These are phyloP conservation scores for Antennarius striatus DNA, from an alignment of 2,113 vertebrate genomes.

Conservation along the genomic window DNA sequence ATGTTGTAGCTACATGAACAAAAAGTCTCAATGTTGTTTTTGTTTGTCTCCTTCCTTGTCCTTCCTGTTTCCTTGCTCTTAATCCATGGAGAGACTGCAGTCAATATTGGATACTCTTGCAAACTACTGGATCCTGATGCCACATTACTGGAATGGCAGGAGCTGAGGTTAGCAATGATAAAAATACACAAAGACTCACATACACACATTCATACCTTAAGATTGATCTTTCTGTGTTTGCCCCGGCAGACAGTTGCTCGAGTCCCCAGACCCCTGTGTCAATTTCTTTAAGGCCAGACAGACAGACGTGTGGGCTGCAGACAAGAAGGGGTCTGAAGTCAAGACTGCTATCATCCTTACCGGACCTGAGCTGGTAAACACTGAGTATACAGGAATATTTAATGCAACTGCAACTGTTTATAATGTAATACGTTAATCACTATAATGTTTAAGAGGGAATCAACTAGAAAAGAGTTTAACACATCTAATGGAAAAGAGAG, in stretches of 20 bases:
- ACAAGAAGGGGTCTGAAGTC: slow-evolving; percentile 37
- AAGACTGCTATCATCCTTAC: slow-evolving; percentile 85
- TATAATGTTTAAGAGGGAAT: too few species aligned
- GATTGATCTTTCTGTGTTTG: slow-evolving; percentile 59
- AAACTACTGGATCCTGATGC: slow-evolving; percentile 85
- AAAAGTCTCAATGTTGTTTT: slow-evolving; percentile 2
- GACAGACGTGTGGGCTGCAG: slow-evolving; percentile 47
- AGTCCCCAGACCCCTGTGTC: slow-evolving; percentile 74
- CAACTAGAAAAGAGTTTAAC: too few species aligned
- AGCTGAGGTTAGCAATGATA: slow-evolving; percentile 81
- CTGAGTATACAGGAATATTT: background rate
- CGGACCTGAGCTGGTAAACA: slow-evolving; percentile 88
- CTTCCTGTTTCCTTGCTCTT: background rate
- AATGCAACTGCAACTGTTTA: too few species aligned
- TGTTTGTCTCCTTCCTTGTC: background rate
- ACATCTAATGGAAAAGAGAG: too few species aligned
- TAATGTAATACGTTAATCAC: too few species aligned
- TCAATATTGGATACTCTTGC: slow-evolving; percentile 91
- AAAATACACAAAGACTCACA: slow-evolving; percentile 30
- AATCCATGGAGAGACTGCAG: slow-evolving; percentile 84
- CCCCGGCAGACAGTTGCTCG: slow-evolving; percentile 81
- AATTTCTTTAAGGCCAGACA: slow-evolving; percentile 57
- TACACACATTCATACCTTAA: slow-evolving; percentile 14
- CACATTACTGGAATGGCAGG: slow-evolving; percentile 85
- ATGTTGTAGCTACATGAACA: background rate